Conservation (phyloP, 2,888 invertebrate genomes). For the Loripinus fragilis region DNA sequence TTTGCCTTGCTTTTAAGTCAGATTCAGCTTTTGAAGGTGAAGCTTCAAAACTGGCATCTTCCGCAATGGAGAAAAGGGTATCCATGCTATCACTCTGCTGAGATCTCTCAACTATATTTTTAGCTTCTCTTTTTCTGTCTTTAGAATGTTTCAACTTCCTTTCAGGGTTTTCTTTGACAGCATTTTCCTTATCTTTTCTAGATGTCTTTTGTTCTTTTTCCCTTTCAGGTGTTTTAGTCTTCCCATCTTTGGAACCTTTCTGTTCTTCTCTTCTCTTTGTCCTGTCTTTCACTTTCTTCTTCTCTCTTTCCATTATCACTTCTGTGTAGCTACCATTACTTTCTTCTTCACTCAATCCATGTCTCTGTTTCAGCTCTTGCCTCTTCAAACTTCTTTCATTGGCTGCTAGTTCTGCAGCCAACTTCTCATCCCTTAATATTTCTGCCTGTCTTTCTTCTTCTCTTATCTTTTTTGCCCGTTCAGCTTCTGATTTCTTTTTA, state of each 20-base stretch:
- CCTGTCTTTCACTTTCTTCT: slow-evolving; percentile 43
- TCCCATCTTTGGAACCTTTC: slow-evolving; percentile 37
- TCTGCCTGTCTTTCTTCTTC: slow-evolving; percentile 45
- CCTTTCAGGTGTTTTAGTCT: slow-evolving; percentile 38
- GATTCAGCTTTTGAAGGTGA: slow-evolving; percentile 60
- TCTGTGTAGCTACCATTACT: slow-evolving; percentile 73
- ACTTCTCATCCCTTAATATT: slow-evolving; percentile 15
- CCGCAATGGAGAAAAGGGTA: slow-evolving; percentile 79
- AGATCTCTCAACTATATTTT: background rate
- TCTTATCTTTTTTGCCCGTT: slow-evolving; percentile 49
- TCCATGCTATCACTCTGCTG: slow-evolving; percentile 65
- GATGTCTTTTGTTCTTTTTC: slow-evolving; percentile 45
- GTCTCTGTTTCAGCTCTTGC: slow-evolving; percentile 47
- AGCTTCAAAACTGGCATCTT: slow-evolving; percentile 72
- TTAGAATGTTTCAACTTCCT: background rate
- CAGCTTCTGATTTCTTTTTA: slow-evolving; percentile 36
- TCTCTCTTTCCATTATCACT: slow-evolving; percentile 65
- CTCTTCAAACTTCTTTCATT: slow-evolving; percentile 47
- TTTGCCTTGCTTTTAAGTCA: slow-evolving; percentile 47
- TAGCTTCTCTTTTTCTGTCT: slow-evolving; percentile 5
- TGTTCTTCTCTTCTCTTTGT: slow-evolving; percentile 43
- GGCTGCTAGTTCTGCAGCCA: slow-evolving; percentile 41
- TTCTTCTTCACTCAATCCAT: slow-evolving; percentile 68
- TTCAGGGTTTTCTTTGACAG: slow-evolving; percentile 27
- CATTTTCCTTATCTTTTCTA: slow-evolving; percentile 46